Evolutionary conservation across 2,888 invertebrate species (phyloP).

Genomic region (Mesopsocus fuscifrons): DNA sequence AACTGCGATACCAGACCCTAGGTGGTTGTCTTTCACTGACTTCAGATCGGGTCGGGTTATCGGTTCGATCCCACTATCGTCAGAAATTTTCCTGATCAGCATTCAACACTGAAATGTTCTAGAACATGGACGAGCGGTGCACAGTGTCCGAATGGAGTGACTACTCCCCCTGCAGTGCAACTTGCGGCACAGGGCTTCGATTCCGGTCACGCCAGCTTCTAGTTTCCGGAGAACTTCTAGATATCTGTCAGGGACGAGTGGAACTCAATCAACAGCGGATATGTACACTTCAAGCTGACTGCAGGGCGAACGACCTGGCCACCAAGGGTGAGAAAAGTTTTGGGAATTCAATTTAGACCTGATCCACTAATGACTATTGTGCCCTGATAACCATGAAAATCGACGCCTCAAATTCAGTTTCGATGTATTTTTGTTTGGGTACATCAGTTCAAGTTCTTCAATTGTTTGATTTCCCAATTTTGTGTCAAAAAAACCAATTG

Average conservation of each 20-base stretch:
- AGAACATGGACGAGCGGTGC: conserved; percentile 27
- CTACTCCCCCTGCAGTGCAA: conserved; percentile 42
- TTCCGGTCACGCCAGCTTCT: conserved; percentile 49
- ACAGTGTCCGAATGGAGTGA: conserved; percentile 34
- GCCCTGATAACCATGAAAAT: too few relatives aligned
- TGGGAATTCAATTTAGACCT: conserved; percentile 6
- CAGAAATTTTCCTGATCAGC: too few relatives aligned
- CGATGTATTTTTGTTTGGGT: conserved; percentile 6
- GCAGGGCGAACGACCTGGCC: conserved; percentile 48
- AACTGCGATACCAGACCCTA: conserved; percentile 8
- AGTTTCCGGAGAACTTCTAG: conserved; percentile 30
- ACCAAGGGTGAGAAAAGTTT: conserved; percentile 45
- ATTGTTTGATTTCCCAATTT: conserved; percentile 7
- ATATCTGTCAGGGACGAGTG: conserved; percentile 38
- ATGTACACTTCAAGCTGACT: conserved; percentile 46
- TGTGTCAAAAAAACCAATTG: conserved; percentile 3
- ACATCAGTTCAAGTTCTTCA: conserved; percentile 9
- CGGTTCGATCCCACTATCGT: too few relatives aligned
- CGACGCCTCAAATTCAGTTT: too few relatives aligned
- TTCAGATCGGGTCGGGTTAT: too few relatives aligned
- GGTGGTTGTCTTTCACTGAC: too few relatives aligned
- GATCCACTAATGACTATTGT: too few relatives aligned
- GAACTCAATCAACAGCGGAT: conserved; percentile 57
- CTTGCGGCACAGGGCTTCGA: conserved; percentile 45
- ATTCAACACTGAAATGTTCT: too few relatives aligned